Percentiles rank a stretch among this genome's conserved stretches.
These are phyloP conservation scores for Polypedilum vanderplanki DNA, from an alignment of 1,140 invertebrate genomes.

Conservation along the genomic window DNA sequence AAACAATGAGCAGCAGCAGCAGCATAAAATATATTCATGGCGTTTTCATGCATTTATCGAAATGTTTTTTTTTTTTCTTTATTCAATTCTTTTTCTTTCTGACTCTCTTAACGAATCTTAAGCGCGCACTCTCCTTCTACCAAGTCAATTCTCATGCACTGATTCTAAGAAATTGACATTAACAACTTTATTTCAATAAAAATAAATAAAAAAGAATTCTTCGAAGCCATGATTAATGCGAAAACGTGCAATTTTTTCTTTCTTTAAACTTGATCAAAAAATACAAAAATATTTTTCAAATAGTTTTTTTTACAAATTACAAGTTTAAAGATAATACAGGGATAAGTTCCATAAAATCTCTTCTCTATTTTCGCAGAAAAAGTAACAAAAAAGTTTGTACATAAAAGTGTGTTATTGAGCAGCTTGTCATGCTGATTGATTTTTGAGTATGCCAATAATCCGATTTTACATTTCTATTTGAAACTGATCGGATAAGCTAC, in stretches of 20 bases:
- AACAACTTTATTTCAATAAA: slow-evolving; percentile 20
- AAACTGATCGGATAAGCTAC: slow-evolving; percentile 5
- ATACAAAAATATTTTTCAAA: neutral
- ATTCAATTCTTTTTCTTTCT: neutral
- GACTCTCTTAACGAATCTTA: slow-evolving; percentile 3
- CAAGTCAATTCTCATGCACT: neutral
- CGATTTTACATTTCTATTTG: slow-evolving; percentile 12
- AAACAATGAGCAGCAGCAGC: neutral
- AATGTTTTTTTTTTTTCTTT: neutral
- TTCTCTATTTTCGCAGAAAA: neutral
- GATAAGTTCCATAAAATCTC: neutral
- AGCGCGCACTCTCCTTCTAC: neutral
- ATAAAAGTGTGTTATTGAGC: slow-evolving; percentile 1
- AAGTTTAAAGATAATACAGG: neutral
- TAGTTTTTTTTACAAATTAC: slow-evolving; percentile 2
- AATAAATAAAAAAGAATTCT: slow-evolving; percentile 6
- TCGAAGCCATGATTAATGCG: slow-evolving; percentile 11
- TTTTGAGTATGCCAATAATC: slow-evolving; percentile 13
- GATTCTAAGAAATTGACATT: slow-evolving; percentile 18
- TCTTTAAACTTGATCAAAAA: neutral
- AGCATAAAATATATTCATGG: slow-evolving; percentile 19
- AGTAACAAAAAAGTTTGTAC: neutral
- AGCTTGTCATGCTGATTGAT: slow-evolving; percentile 12
- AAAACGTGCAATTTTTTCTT: slow-evolving; percentile 1
- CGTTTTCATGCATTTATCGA: slow-evolving; percentile 17